phyloP scores from a whole-genome alignment of 2,113 vertebrate species.

The Semnornis frantzii region DNA sequence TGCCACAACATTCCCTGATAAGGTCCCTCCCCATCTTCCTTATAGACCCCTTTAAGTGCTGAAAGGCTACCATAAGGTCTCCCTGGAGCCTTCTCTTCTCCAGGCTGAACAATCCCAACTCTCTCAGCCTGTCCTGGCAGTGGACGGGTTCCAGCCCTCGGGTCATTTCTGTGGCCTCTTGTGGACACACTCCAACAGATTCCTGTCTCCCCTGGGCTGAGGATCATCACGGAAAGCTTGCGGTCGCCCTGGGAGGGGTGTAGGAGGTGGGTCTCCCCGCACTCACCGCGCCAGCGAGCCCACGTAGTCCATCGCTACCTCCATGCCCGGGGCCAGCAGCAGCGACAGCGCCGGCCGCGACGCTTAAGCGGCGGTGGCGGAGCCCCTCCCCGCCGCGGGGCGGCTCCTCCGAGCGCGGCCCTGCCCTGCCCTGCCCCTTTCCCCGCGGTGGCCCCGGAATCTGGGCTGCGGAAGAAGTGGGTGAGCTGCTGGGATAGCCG shows the following conservation, averaged over 20 bases:
- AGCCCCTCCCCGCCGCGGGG: not conserved
- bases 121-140: not conserved
- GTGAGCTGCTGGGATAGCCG: rapidly evolving
- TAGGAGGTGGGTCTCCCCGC: not conserved
- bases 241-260: rapidly evolving
- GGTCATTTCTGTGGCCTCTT: not conserved
- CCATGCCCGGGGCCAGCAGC: not conserved
- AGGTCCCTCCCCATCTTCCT: not conserved
- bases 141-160: not conserved
- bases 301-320: not conserved
- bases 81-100: not conserved
- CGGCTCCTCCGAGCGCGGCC: not conserved
- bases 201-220: not conserved
- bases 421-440: not conserved
- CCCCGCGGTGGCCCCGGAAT: not conserved
- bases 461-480: rapidly evolving
- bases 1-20: not conserved
- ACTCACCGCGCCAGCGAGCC: conserved; percentile 70
- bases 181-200: not conserved
- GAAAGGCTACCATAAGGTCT: not conserved
- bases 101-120: not conserved
- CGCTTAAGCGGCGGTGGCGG: not conserved
- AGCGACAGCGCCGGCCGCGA: no score
- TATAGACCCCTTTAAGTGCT: not conserved
- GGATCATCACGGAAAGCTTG: no score